Conservation (phyloP, 2,113 vertebrate genomes). For the Sylvia atricapilla region DNA sequence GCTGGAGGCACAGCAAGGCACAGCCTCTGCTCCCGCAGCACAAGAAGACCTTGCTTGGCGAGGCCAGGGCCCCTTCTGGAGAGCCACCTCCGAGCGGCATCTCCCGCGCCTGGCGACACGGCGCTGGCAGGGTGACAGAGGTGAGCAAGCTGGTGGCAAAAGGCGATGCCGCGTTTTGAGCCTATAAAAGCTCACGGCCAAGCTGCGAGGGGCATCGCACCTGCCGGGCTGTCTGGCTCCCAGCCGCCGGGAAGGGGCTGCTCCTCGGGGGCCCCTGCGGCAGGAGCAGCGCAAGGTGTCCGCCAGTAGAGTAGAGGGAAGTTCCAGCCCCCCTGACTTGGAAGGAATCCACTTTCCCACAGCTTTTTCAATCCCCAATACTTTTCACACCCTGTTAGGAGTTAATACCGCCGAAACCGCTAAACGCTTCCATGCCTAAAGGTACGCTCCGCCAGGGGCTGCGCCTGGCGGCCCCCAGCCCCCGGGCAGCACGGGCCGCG, state of each 20-base stretch:
- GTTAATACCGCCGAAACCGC: constrained; percentile 60
- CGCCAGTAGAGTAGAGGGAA: background rate
- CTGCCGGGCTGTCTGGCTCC: background rate
- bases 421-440: constrained; percentile 59
- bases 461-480: background rate
- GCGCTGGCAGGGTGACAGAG: background rate
- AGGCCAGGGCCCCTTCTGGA: too few species aligned
- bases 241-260: background rate
- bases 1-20: background rate
- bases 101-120: fast-evolving
- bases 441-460: background rate
- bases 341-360: constrained; percentile 68
- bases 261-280: background rate
- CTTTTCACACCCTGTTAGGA: constrained; percentile 74
- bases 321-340: constrained; percentile 12
- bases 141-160: background rate
- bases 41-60: background rate
- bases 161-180: background rate
- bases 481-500: background rate
- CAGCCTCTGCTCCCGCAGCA: background rate
- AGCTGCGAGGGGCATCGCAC: background rate
- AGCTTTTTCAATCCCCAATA: constrained; percentile 66
- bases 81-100: background rate
- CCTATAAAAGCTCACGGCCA: background rate
- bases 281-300: background rate